A percentile compares a stretch with the other conserved stretches of the same genome.
phyloP scores from a whole-genome alignment of 2,797 vertebrate species.

The Coendou prehensilis region DNA sequence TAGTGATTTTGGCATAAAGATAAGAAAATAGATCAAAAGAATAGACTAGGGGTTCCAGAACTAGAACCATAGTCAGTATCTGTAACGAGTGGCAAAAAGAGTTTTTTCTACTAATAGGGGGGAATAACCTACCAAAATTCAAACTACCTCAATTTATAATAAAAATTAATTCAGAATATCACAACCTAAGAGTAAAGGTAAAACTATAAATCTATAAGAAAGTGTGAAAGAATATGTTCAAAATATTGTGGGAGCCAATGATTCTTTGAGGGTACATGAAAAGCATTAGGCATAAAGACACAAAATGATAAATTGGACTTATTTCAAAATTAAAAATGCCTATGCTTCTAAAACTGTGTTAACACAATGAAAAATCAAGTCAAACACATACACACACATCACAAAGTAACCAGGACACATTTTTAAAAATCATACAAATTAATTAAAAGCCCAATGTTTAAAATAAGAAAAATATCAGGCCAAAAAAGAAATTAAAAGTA shows the following conservation, averaged over 20 bases:
- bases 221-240: neutral
- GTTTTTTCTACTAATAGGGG: neutral
- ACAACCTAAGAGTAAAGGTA: neutral
- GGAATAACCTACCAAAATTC: neutral
- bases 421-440: neutral
- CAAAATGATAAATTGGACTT: slow-evolving; percentile 7
- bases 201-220: slow-evolving; percentile 42
- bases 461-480: neutral
- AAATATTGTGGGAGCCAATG: neutral
- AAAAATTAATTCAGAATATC: slow-evolving; percentile 19
- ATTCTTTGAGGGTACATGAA: neutral
- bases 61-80: neutral
- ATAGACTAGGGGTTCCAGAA: neutral
- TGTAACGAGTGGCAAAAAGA: neutral
- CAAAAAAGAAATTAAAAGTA: neutral
- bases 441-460: neutral
- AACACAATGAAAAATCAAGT: neutral
- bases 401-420: neutral
- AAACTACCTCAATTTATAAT: neutral
- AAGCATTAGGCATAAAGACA: neutral
- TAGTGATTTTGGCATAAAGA: neutral
- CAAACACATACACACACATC: neutral
- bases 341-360: slow-evolving; percentile 7
- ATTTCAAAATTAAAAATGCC: neutral
- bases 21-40: neutral